Conservation (phyloP, 2,888 invertebrate genomes). For the Elegia similella region DNA sequence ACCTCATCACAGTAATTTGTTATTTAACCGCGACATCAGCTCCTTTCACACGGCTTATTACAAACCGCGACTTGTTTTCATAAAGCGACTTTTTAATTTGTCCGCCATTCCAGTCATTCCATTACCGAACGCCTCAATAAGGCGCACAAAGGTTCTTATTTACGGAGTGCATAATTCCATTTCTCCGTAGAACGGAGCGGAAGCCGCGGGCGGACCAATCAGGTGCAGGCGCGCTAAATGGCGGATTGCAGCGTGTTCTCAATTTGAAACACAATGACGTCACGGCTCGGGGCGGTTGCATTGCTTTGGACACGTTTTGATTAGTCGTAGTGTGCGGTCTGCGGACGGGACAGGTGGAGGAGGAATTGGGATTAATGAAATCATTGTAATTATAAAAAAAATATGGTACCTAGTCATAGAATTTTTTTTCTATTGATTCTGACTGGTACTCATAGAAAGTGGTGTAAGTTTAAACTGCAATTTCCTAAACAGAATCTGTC, state of each 20-base stretch:
- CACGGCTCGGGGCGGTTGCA: constrained; percentile 39
- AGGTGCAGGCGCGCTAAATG: constrained; percentile 71
- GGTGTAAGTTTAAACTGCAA: no score
- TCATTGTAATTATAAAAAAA: background rate
- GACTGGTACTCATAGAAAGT: no score
- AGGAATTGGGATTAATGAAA: constrained; percentile 25
- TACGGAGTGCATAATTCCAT: constrained; percentile 75
- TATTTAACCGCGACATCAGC: background rate
- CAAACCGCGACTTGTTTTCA: background rate
- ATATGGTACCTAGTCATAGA: no score
- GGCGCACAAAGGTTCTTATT: constrained; percentile 66
- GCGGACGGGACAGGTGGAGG: constrained; percentile 35
- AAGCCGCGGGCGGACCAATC: constrained; percentile 71
- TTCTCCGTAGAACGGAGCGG: constrained; percentile 48
- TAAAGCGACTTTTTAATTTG: constrained; percentile 12
- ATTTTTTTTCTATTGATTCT: no score
- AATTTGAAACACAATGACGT: constrained; percentile 74
- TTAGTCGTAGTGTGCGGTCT: constrained; percentile 68
- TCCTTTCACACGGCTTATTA: constrained; percentile 10
- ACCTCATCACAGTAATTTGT: background rate
- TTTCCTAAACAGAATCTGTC: no score
- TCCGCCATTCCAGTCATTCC: constrained; percentile 28
- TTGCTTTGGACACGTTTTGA: constrained; percentile 69
- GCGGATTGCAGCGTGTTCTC: constrained; percentile 68
- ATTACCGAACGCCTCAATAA: constrained; percentile 53